phyloP scores from a whole-genome alignment of 92 coral and sea anemone species.

The Plumapathes pennacea region DNA sequence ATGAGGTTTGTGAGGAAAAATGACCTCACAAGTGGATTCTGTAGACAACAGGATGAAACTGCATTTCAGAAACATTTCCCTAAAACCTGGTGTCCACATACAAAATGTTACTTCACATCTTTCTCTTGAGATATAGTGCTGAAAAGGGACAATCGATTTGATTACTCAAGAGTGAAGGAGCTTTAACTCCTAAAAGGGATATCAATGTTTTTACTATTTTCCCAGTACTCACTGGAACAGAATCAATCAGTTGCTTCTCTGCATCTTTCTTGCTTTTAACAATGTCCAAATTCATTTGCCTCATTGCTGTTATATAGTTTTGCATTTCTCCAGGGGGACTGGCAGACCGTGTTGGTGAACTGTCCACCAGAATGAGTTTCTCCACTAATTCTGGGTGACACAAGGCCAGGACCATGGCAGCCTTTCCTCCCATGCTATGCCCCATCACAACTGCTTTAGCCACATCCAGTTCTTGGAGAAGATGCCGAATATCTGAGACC shows the following conservation, averaged over 20 bases:
- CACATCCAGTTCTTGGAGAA: constrained; percentile 63
- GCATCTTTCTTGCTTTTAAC: constrained; percentile 76
- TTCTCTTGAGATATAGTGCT: too few relatives aligned
- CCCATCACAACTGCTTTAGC: constrained; percentile 75
- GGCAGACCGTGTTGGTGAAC: constrained; percentile 58
- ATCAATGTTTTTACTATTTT: too few relatives aligned
- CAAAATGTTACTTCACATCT: too few relatives aligned
- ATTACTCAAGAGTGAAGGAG: too few relatives aligned
- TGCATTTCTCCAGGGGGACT: constrained; percentile 63
- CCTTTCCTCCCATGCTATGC: constrained; percentile 98
- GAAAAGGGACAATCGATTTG: too few relatives aligned
- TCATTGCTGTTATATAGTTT: constrained; percentile 65
- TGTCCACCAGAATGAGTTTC: constrained; percentile 76
- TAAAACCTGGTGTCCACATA: too few relatives aligned
- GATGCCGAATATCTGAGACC: constrained; percentile 65
- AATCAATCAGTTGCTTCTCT: constrained; percentile 53
- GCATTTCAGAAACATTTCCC: neutral
- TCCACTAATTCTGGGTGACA: constrained; percentile 75
- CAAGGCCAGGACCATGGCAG: constrained; percentile 83
- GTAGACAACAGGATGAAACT: neutral
- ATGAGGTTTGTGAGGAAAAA: constrained; percentile 85
- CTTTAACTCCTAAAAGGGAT: too few relatives aligned
- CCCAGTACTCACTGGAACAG: constrained; percentile 71
- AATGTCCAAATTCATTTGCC: constrained; percentile 63
- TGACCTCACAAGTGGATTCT: constrained; percentile 69